These are phyloP conservation scores for Telenomus remus DNA, from an alignment of 1,140 invertebrate species.

Conservation along the genomic window DNA sequence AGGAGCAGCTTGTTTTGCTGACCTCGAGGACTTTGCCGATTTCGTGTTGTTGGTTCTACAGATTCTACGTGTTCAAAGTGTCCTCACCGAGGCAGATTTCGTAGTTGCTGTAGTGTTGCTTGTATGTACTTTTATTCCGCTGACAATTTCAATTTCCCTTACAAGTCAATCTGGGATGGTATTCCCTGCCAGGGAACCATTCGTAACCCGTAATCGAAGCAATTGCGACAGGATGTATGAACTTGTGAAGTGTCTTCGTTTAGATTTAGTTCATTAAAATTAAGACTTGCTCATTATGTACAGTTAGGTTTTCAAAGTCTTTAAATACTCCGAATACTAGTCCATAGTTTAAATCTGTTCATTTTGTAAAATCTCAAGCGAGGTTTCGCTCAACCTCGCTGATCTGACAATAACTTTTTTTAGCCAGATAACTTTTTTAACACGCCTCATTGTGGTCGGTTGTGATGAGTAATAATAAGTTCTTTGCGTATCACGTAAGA, in stretches of 20 bases:
- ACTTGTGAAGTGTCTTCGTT: not conserved
- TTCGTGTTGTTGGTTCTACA: conserved; percentile 2
- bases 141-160: not conserved
- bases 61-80: conserved; percentile 6
- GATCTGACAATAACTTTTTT: conserved; percentile 27
- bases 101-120: not conserved
- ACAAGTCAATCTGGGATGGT: conserved; percentile 5
- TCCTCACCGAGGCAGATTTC: not conserved
- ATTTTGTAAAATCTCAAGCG: not conserved
- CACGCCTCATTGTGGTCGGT: too few relatives aligned
- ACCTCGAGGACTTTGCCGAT: conserved; percentile 6
- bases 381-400: too few relatives aligned
- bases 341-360: not conserved
- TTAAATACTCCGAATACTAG: not conserved
- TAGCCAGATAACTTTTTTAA: not conserved
- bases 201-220: conserved; percentile 30
- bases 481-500: conserved; percentile 21
- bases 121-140: not conserved
- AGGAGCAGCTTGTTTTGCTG: not conserved
- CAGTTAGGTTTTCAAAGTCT: not conserved
- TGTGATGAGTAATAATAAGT: conserved; percentile 6
- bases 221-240: not conserved
- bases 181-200: not conserved
- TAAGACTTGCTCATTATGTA: conserved; percentile 14
- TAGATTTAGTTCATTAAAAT: not conserved